Evolutionary conservation across 2,797 vertebrate genomes (phyloP).

Genomic region (Miichthys miiuy): DNA sequence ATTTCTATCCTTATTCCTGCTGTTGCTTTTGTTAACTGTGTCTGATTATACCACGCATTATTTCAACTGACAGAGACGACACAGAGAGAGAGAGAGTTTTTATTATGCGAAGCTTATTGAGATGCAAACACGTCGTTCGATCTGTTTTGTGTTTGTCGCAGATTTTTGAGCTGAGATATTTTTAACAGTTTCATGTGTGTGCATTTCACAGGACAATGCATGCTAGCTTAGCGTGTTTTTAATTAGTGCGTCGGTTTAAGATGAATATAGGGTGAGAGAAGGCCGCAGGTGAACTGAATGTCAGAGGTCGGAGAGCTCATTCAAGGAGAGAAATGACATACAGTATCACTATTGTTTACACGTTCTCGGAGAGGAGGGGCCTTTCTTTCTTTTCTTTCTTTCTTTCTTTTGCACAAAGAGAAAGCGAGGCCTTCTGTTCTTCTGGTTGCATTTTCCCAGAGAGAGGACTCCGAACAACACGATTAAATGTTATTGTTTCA

Average conservation of each 20-base stretch:
- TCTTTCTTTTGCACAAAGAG: slow-evolving; percentile 6
- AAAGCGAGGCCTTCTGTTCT: slow-evolving; percentile 1
- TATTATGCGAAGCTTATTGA: slow-evolving; percentile 40
- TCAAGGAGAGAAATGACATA: slow-evolving; percentile 6
- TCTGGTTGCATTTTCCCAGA: slow-evolving; percentile 16
- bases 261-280: slow-evolving; percentile 38
- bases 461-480: too few species aligned
- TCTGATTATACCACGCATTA: slow-evolving; percentile 63
- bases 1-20: slow-evolving; percentile 68
- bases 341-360: slow-evolving; percentile 27
- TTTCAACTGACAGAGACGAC: slow-evolving; percentile 35
- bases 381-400: background rate
- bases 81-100: slow-evolving; percentile 19
- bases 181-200: background rate
- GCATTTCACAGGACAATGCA: background rate
- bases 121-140: background rate
- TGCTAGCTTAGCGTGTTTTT: too few species aligned
- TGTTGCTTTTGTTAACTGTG: slow-evolving; percentile 66
- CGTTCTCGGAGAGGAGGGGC: background rate
- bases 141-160: slow-evolving; percentile 6
- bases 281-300: slow-evolving; percentile 3
- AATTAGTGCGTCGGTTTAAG: background rate
- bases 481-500: background rate
- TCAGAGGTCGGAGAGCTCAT: slow-evolving; percentile 44
- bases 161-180: background rate